phyloP scores from a whole-genome alignment of 2,888 invertebrate genomes.

The Chymomyza caudatula region DNA sequence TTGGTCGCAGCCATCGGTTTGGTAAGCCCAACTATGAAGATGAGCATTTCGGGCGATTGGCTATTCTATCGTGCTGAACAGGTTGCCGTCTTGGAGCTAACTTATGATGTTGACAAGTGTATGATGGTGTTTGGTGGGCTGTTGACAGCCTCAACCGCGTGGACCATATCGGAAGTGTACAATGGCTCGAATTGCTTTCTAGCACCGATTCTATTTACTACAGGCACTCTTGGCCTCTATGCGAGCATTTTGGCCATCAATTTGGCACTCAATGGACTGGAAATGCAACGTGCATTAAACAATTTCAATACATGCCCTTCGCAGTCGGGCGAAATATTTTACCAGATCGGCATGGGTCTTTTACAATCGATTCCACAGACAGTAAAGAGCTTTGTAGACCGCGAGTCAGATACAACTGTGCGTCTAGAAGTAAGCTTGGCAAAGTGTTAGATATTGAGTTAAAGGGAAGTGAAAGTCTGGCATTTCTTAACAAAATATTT shows the following conservation, averaged over 20 bases:
- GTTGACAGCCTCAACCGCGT: constrained; percentile 1
- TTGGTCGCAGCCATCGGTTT: constrained; percentile 18
- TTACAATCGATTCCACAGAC: background rate
- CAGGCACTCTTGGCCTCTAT: constrained; percentile 2
- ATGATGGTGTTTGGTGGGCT: constrained; percentile 21
- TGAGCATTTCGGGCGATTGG: constrained; percentile 18
- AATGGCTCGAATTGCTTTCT: background rate
- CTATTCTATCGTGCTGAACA: constrained; percentile 15
- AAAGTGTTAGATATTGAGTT: too few relatives aligned
- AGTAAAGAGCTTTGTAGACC: background rate
- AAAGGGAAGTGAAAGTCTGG: too few relatives aligned
- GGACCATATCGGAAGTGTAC: background rate
- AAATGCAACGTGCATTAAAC: constrained; percentile 13
- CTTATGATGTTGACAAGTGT: constrained; percentile 11
- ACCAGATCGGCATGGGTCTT: constrained; percentile 12
- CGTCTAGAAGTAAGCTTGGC: background rate
- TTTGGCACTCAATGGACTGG: constrained; percentile 18
- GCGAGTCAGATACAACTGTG: background rate
- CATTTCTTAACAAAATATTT: too few relatives aligned
- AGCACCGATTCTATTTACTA: background rate
- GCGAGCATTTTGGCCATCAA: constrained; percentile 7
- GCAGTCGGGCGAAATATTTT: constrained; percentile 22
- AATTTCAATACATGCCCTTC: constrained; percentile 14
- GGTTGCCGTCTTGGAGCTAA: constrained; percentile 7
- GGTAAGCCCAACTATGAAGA: constrained; percentile 8